These are phyloP conservation scores for Trichopria drosophilae DNA, from an alignment of 2,888 invertebrate genomes.

Conservation along the genomic window DNA sequence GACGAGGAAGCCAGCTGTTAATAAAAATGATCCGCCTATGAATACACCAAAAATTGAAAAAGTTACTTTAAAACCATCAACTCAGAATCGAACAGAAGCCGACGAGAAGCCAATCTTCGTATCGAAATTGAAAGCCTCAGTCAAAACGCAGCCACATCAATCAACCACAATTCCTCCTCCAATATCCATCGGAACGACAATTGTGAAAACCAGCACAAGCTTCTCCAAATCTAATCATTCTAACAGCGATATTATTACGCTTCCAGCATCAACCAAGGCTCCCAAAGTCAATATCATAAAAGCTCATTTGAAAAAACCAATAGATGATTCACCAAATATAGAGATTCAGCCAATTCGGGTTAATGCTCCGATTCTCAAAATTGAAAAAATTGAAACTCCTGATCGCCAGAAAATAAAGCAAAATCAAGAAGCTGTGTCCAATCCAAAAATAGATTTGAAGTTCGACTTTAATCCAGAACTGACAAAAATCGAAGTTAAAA, in stretches of 20 bases:
- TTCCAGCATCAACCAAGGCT: constrained; percentile 31
- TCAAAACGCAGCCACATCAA: constrained; percentile 62
- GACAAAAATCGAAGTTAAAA: constrained; percentile 55
- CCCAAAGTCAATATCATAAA: constrained; percentile 46
- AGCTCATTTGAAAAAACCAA: constrained; percentile 48
- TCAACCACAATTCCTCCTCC: constrained; percentile 57
- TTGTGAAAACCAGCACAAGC: constrained; percentile 18
- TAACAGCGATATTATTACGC: constrained; percentile 9
- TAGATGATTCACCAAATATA: constrained; percentile 42
- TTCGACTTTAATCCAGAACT: constrained; percentile 50
- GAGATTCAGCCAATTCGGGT: constrained; percentile 47
- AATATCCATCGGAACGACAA: constrained; percentile 38
- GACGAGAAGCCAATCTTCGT: constrained; percentile 51
- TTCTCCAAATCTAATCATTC: constrained; percentile 26
- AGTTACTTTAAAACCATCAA: constrained; percentile 50
- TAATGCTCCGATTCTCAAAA: constrained; percentile 45
- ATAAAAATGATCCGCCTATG: constrained; percentile 37
- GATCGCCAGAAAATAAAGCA: constrained; percentile 48
- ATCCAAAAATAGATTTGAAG: constrained; percentile 51
- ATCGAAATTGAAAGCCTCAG: constrained; percentile 68
- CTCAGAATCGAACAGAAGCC: constrained; percentile 40
- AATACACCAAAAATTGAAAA: constrained; percentile 52
- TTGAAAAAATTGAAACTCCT: constrained; percentile 46
- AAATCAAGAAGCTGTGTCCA: constrained; percentile 60
- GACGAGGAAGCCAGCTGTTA: constrained; percentile 33